These are phyloP conservation scores for Lithobius niger DNA, from an alignment of 1,140 invertebrate genomes.

Conservation along the genomic window DNA sequence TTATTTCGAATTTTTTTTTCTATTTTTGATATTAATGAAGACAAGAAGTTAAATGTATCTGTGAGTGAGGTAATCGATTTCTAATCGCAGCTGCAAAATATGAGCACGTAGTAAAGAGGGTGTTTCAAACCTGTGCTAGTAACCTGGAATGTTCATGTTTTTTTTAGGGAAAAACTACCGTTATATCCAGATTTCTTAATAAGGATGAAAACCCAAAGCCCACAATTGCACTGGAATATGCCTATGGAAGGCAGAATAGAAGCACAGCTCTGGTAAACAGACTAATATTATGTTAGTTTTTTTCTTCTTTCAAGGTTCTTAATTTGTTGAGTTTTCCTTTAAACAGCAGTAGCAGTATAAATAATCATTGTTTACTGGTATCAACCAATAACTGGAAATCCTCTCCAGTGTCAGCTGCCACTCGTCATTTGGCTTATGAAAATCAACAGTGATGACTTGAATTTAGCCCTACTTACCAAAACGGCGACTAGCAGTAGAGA, in stretches of 20 bases:
- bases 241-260: conserved; percentile 56
- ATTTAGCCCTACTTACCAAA: too few species aligned
- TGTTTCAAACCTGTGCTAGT: conserved; percentile 1
- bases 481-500: neutral
- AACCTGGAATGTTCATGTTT: conserved; percentile 1
- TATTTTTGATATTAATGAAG: neutral
- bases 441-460: conserved; percentile 8
- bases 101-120: neutral
- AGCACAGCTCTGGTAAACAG: conserved; percentile 51
- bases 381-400: too few species aligned
- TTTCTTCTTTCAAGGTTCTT: too few species aligned
- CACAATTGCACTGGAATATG: conserved; percentile 72
- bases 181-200: conserved; percentile 66
- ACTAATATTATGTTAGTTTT: too few species aligned
- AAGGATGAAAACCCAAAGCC: conserved; percentile 59
- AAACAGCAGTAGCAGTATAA: too few species aligned
- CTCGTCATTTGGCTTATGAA: too few species aligned
- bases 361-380: too few species aligned
- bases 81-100: neutral
- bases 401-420: too few species aligned
- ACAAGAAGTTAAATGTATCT: neutral
- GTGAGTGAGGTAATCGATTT: neutral
- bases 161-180: conserved; percentile 64
- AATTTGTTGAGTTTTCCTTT: too few species aligned
- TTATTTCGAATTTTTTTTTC: neutral